Base-by-base conservation (phyloP, 2,888 invertebrate genomes). In the Hyalella azteca region DNA sequence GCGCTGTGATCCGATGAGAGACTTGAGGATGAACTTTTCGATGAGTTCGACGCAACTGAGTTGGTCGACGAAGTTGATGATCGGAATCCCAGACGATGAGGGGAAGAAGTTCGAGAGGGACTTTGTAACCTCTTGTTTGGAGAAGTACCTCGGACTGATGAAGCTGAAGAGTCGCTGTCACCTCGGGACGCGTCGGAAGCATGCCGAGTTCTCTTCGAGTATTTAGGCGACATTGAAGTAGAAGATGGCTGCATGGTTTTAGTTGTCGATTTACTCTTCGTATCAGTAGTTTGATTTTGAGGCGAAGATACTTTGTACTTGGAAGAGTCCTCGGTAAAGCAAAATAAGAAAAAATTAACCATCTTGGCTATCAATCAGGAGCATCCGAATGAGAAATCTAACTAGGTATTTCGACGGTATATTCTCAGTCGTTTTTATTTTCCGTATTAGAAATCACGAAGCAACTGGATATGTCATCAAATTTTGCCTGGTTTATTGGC, bases 281-380 rank as follows among this genome's bases (percentile, higher is more conserved):
- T 36, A 66, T 66, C 66, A 2, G 66, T 13, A 66, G 19, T 66
- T 36, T 3, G 59, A 49, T 49, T 49, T n/a, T 49, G 54, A 15
- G 49, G 22, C 29, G 54, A 54, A 22, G 66, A 66, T 4, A 66
- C 36, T 36, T 66, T 66, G 66, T 66, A 66, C n/a, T 66, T 66
- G 0, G 66, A 66, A 19, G 66, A 66, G 2, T 39, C 66, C 19
- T 66, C 66, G 9, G 66, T 36, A 19, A 66, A 66, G 36, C 66
- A 66, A 36, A 66, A 36, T 36, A 32, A 36, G n/a, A 66, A 66
- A 66, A 66, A 66, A 66, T 66, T 66, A 66, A 66, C 66, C 66
- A 66, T 66, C 36, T 32, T 66, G 66, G 66, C 54, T 54, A 26
- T 54, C 7, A 9, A 29, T 11, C 22, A 26, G 11, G 26, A 9